Conservation (phyloP, 2,888 invertebrate genomes). For the Imbricaverruca yamaguchii region DNA sequence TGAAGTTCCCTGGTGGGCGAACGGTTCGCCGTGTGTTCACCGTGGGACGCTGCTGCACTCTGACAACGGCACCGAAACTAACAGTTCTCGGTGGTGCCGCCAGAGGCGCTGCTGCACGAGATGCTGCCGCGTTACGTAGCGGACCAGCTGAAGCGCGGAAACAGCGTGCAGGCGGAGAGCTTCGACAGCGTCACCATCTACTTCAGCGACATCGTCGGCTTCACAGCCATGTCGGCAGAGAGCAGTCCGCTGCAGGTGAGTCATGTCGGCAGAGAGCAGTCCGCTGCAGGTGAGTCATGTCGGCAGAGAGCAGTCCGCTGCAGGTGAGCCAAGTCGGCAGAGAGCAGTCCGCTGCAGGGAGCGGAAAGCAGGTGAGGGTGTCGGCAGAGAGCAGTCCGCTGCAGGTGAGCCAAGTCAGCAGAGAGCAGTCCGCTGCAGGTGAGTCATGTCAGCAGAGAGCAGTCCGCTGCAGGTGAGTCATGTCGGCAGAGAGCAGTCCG, state of each 20-base stretch:
- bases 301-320: slow-evolving; percentile 81
- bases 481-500: slow-evolving; percentile 87
- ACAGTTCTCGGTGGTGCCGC: slow-evolving; percentile 30
- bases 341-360: slow-evolving; percentile 80
- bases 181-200: slow-evolving; percentile 89
- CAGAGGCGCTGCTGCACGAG: slow-evolving; percentile 75
- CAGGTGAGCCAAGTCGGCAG: slow-evolving; percentile 81
- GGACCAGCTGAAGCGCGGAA: slow-evolving; percentile 80
- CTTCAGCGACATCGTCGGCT: slow-evolving; percentile 91
- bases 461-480: slow-evolving; percentile 71
- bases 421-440: slow-evolving; percentile 81
- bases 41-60: no score
- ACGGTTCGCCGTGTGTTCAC: no score
- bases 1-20: no score
- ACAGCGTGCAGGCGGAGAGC: slow-evolving; percentile 77
- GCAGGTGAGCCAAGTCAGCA: slow-evolving; percentile 80
- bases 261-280: slow-evolving; percentile 82
- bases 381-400: slow-evolving; percentile 83
- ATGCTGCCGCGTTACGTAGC: slow-evolving; percentile 83
- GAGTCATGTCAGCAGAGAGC: slow-evolving; percentile 82
- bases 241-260: slow-evolving; percentile 75
- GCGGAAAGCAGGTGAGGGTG: no score
- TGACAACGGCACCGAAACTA: no score
- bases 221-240: slow-evolving; percentile 85
- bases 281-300: slow-evolving; percentile 77